Conservation (phyloP, 1,140 invertebrate genomes). For the Anthonomus grandis region DNA sequence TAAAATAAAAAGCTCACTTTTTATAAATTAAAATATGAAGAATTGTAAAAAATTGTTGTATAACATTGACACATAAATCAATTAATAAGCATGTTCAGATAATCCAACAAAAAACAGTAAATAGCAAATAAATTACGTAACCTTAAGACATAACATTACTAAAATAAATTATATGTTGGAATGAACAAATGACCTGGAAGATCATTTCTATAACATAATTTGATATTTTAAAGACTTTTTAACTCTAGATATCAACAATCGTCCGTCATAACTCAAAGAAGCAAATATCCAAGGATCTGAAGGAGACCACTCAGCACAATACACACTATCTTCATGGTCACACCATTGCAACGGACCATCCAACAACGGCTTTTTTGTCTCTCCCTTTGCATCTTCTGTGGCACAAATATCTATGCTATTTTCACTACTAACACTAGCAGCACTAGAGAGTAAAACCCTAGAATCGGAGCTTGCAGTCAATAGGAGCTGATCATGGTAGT, state of each 20-base stretch:
- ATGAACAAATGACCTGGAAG: no score
- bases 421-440: constrained; percentile 79
- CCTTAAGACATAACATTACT: no score
- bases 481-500: constrained; percentile 95
- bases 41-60: no score
- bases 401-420: constrained; percentile 30
- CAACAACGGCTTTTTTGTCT: constrained; percentile 52
- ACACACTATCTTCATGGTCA: constrained; percentile 98
- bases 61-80: no score
- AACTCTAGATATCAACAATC: constrained; percentile 89
- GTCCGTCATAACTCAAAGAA: constrained; percentile 93
- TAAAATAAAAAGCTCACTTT: no score
- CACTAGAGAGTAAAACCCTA: constrained; percentile 81
- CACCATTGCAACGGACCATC: constrained; percentile 86
- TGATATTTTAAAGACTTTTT: constrained; percentile 90
- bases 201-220: constrained; percentile 64
- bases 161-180: no score
- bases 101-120: no score
- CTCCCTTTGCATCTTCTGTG: constrained; percentile 34
- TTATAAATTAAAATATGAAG: no score
- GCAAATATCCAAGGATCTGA: constrained; percentile 98
- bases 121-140: no score
- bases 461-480: constrained; percentile 93
- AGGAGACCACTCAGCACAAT: constrained; percentile 94
- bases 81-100: no score